These are phyloP conservation scores for Buteo buteo DNA, from an alignment of 2,113 vertebrate genomes.

Conservation along the genomic window DNA sequence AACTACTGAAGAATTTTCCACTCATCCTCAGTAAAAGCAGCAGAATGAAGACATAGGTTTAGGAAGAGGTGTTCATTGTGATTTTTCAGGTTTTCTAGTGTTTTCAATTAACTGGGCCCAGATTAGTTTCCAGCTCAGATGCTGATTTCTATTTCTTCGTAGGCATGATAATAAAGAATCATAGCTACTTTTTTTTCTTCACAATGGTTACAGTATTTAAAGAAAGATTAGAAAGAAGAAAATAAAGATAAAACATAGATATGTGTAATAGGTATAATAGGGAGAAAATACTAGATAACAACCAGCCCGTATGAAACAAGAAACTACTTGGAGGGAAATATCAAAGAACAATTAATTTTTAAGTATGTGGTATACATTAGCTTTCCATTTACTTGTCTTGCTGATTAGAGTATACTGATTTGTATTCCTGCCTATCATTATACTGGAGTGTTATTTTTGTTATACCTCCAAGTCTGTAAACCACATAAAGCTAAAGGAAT, in stretches of 20 bases:
- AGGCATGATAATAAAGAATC: background rate
- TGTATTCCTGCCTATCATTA: background rate
- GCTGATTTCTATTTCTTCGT: background rate
- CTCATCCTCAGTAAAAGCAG: background rate
- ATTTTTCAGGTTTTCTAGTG: background rate
- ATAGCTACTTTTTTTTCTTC: background rate
- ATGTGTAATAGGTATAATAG: background rate
- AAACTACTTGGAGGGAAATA: background rate
- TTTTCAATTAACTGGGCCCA: background rate
- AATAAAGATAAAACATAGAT: background rate
- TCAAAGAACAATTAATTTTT: background rate
- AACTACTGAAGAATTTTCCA: background rate
- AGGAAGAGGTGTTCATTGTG: background rate
- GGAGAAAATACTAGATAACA: background rate
- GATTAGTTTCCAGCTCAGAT: background rate
- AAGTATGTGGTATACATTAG: background rate
- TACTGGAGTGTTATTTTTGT: background rate
- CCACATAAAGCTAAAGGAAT: background rate
- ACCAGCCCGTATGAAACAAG: background rate
- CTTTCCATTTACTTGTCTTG: background rate
- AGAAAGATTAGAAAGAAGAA: background rate
- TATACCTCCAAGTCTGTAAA: background rate
- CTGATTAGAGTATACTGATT: background rate
- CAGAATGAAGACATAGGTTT: background rate
- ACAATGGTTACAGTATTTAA: background rate